Evolutionary conservation across 2,113 vertebrate species (phyloP).

Genomic region (Tachysurus fulvidraco): DNA sequence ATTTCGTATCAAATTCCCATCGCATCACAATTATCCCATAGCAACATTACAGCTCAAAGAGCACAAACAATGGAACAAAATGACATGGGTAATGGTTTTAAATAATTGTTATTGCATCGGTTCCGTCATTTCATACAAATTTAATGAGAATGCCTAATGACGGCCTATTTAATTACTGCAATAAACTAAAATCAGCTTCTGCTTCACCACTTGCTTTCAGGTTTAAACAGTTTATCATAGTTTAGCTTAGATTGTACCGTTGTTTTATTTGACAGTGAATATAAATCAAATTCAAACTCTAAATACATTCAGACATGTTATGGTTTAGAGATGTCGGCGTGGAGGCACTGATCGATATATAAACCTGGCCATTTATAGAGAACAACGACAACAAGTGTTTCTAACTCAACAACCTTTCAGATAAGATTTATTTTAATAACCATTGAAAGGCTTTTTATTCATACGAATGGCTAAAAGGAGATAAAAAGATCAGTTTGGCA

Average conservation of each 20-base stretch:
- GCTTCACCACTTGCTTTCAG: neutral
- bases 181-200: constrained; percentile 6
- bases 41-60: constrained; percentile 8
- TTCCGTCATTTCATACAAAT: neutral
- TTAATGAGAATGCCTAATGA: neutral
- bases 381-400: neutral
- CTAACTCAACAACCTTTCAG: neutral
- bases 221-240: neutral
- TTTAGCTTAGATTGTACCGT: neutral
- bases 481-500: too few species aligned
- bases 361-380: neutral
- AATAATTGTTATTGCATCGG: neutral
- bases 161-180: constrained; percentile 17
- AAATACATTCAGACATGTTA: neutral
- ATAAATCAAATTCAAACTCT: neutral
- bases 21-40: constrained; percentile 27
- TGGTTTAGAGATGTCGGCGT: neutral
- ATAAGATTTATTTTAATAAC: neutral
- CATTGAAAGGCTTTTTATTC: neutral
- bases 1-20: constrained; percentile 18
- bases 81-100: constrained; percentile 13
- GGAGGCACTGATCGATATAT: neutral
- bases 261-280: neutral
- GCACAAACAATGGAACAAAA: constrained; percentile 22
- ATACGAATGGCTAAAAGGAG: neutral